Conservation (phyloP, 92 coral and sea anemone species). For the Umimayanthus chanpuru region DNA sequence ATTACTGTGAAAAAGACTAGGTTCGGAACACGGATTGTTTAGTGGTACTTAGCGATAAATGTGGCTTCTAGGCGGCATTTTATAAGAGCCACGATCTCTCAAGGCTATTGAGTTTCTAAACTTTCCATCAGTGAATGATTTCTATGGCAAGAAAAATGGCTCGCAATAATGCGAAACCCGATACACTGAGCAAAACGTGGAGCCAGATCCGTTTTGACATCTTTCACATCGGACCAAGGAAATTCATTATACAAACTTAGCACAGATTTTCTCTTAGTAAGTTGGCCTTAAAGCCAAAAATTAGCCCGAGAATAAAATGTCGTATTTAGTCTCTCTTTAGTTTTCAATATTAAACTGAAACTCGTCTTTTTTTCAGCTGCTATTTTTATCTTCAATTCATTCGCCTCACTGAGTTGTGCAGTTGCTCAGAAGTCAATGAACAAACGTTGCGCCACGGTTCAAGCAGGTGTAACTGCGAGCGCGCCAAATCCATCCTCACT, state of each 20-base stretch:
- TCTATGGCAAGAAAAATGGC: constrained; percentile 34
- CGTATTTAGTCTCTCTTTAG: not conserved
- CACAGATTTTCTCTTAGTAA: not conserved
- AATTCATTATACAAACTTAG: not conserved
- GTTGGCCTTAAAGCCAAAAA: not conserved
- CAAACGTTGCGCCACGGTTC: not conserved
- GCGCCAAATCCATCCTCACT: not conserved
- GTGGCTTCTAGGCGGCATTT: constrained; percentile 6
- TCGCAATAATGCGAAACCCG: constrained; percentile 27
- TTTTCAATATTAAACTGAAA: constrained; percentile 12
- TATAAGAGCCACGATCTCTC: not conserved
- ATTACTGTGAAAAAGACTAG: not conserved
- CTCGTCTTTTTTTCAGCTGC: not conserved
- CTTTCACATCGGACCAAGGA: not conserved
- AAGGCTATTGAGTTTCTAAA: constrained; percentile 34
- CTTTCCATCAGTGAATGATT: constrained; percentile 23
- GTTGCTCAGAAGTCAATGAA: not conserved
- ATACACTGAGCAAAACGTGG: constrained; percentile 1
- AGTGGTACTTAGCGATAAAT: not conserved
- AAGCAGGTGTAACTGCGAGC: constrained; percentile 25
- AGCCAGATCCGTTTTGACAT: not conserved
- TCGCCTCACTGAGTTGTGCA: not conserved
- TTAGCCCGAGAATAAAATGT: not conserved
- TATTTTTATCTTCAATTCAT: not conserved
- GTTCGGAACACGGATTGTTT: not conserved